phyloP scores from a whole-genome alignment of 2,888 invertebrate species.

The Myopa testacea region DNA sequence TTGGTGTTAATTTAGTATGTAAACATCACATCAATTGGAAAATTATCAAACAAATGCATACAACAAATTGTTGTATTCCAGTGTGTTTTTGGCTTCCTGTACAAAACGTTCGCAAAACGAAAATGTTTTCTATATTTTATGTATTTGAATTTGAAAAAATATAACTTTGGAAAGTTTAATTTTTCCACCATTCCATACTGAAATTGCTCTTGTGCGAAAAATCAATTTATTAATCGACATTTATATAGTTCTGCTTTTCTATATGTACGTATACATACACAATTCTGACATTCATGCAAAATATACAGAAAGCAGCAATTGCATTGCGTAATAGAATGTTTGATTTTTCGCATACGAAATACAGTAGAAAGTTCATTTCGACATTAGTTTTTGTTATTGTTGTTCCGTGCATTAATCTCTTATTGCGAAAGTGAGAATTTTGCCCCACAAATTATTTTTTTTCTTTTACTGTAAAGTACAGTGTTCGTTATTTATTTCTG shows the following conservation, averaged over 20 bases:
- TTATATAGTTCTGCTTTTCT: not conserved
- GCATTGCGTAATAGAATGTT: slow-evolving; percentile 29
- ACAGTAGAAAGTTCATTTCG: too few species aligned
- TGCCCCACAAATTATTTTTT: not conserved
- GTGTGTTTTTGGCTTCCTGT: not conserved
- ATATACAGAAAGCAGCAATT: not conserved
- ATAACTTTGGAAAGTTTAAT: not conserved
- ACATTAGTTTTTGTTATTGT: too few species aligned
- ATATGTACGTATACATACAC: slow-evolving; percentile 3
- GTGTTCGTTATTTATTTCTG: not conserved
- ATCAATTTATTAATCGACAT: not conserved
- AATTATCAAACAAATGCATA: not conserved
- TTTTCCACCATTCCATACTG: not conserved
- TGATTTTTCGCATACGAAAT: slow-evolving; percentile 7
- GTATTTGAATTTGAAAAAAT: not conserved
- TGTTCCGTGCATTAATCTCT: too few species aligned
- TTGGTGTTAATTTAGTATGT: slow-evolving; percentile 9
- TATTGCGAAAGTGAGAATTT: too few species aligned
- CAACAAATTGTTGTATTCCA: not conserved
- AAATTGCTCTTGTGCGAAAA: not conserved
- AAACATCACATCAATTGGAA: not conserved
- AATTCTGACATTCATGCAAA: slow-evolving; percentile 15
- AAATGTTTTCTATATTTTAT: not conserved
- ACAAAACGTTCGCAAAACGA: not conserved
- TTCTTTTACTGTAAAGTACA: not conserved